Base-by-base conservation (phyloP, 2,113 vertebrate genomes). In the Barbus barbus region DNA sequence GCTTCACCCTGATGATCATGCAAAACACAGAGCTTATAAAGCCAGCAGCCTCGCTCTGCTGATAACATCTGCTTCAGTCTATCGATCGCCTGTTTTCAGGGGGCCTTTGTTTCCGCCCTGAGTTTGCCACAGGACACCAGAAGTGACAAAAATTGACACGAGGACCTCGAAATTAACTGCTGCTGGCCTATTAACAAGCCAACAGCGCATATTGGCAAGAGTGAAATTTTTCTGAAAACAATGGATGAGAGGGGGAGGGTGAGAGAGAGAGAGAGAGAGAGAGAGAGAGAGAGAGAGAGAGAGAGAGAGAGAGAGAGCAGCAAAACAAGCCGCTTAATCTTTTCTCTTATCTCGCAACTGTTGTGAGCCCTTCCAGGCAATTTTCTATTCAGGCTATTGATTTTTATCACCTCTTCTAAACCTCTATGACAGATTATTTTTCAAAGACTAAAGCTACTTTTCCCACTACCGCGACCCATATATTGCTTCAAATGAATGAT, bases 1-100 rank as follows among this genome's bases (percentile, higher is more conserved):
- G 41, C 90, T 91, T 85, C 86, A 18, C 83, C 74, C 81, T 83
- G 65, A 67, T 38, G 69, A 81, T 51, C 78, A 82, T 69, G 80
- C 44, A 69, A 82, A 56, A 82, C 48, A 67, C 77, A 71, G 75
- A 71, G 48, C 33, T 58, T 78, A 94, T 78, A 92, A 93, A 91
- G 92, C 86, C 92, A 91, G 93, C 91, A 90, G 90, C 89, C 89
- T 86, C 92, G 91, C 92, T 92, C 93, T 92, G 92, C 90, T 24
- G 96, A 96, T 96, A 95, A 92, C 92, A 96, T 96, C 95, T 94
- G 22, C 58, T 69, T 93, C 93, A 93, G 94, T 93, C 95, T 95
- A 95, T 91, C 91, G 93, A 95, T 94, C 91, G 91, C 91, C 91
- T 76, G 84, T 81, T 60, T 65, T 14, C 41, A 28, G 61, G 53